phyloP scores from a whole-genome alignment of 2,113 vertebrate genomes.

The Osmerus eperlanus region DNA sequence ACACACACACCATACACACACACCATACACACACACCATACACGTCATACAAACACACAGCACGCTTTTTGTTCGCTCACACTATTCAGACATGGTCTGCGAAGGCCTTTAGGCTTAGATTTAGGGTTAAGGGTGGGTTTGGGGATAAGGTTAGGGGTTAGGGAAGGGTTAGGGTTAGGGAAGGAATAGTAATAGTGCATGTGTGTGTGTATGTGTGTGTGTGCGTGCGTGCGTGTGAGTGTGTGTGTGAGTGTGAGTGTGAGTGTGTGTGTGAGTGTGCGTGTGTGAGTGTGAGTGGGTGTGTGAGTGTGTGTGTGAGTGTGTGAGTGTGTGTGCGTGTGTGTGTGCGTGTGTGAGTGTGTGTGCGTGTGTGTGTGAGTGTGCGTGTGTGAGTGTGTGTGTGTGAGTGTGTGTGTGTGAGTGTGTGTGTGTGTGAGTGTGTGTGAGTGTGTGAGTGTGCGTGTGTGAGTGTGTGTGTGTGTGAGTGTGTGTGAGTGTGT shows the following conservation, averaged over 20 bases:
- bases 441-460: neutral
- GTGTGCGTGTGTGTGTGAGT: conserved; percentile 2
- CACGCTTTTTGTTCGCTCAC: no score
- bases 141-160: neutral
- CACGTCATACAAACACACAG: no score
- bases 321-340: conserved; percentile 56
- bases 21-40: neutral
- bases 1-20: neutral
- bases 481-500: no score
- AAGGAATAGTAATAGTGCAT: neutral
- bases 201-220: neutral
- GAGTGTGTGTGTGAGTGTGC: neutral
- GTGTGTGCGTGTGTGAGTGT: conserved; percentile 39
- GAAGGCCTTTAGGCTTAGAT: no score
- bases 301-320: neutral
- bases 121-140: no score
- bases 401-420: no score
- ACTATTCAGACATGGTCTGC: no score
- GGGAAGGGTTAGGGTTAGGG: neutral
- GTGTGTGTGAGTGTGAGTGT: no score
- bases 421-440: neutral
- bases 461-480: neutral
- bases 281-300: neutral
- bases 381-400: conserved; percentile 7
- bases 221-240: no score